phyloP scores from a whole-genome alignment of 2,888 invertebrate species.

The Torymus tubicola region DNA sequence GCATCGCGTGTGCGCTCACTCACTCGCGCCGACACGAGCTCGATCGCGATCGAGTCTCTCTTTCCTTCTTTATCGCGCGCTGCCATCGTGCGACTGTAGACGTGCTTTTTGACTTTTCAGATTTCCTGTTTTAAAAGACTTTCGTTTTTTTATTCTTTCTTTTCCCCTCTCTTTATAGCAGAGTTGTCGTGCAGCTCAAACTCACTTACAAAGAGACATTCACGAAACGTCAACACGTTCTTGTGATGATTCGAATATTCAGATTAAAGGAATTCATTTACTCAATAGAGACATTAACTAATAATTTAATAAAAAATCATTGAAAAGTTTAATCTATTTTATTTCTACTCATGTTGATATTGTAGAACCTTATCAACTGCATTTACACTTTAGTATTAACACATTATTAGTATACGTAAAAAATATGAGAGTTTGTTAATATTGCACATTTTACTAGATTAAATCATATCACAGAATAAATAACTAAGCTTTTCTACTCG shows the following conservation, averaged over 20 bases:
- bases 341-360: too few relatives aligned
- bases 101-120: slow-evolving; percentile 38
- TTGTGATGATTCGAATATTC: too few relatives aligned
- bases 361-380: too few relatives aligned
- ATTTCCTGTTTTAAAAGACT: slow-evolving; percentile 40
- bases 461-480: slow-evolving; percentile 8
- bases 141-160: slow-evolving; percentile 19
- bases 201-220: too few relatives aligned
- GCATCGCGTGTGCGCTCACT: slow-evolving; percentile 13
- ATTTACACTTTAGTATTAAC: too few relatives aligned
- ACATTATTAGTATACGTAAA: too few relatives aligned
- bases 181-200: too few relatives aligned
- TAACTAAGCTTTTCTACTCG: slow-evolving; percentile 25
- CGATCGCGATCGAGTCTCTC: slow-evolving; percentile 13
- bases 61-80: slow-evolving; percentile 18
- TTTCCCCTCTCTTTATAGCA: neutral
- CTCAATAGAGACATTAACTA: too few relatives aligned
- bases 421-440: neutral
- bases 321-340: too few relatives aligned
- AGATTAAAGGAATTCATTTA: too few relatives aligned
- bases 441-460: neutral
- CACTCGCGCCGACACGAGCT: neutral
- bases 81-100: neutral
- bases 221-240: too few relatives aligned
- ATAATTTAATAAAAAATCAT: too few relatives aligned